Percentiles rank a stretch among this genome's conserved stretches.
These are phyloP conservation scores for Diachrysia chrysitis DNA, from an alignment of 2,888 invertebrate genomes.

Conservation along the genomic window DNA sequence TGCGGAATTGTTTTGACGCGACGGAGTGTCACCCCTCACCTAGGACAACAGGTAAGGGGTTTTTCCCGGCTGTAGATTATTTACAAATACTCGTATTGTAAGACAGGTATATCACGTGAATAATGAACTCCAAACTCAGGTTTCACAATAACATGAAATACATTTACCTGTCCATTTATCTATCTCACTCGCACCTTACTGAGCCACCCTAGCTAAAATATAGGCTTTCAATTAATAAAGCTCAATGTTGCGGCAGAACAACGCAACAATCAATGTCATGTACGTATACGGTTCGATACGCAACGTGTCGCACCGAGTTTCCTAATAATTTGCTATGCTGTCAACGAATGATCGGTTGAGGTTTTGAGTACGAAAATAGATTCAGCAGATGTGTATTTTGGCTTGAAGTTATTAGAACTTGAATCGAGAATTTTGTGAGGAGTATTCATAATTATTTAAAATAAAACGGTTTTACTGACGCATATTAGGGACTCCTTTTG, in stretches of 20 bases:
- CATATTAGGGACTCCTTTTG: no score
- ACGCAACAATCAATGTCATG: constrained; percentile 56
- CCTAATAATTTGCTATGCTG: constrained; percentile 48
- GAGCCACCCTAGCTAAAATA: constrained; percentile 14
- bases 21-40: no score
- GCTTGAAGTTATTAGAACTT: not conserved
- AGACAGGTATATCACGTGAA: no score
- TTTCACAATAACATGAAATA: not conserved
- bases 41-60: no score
- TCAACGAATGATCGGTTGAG: constrained; percentile 33
- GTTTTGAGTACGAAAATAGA: constrained; percentile 15
- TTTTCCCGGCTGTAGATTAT: no score
- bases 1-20: no score
- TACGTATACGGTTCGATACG: constrained; percentile 41
- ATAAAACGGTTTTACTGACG: no score
- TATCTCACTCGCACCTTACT: not conserved
- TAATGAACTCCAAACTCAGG: not conserved
- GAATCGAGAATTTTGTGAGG: no score
- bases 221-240: constrained; percentile 60
- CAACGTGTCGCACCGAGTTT: constrained; percentile 33
- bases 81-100: no score
- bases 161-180: not conserved
- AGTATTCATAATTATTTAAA: no score
- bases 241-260: constrained; percentile 45
- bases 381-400: not conserved